Conservation (phyloP, 2,113 vertebrate genomes). For the Pantherophis guttatus region DNA sequence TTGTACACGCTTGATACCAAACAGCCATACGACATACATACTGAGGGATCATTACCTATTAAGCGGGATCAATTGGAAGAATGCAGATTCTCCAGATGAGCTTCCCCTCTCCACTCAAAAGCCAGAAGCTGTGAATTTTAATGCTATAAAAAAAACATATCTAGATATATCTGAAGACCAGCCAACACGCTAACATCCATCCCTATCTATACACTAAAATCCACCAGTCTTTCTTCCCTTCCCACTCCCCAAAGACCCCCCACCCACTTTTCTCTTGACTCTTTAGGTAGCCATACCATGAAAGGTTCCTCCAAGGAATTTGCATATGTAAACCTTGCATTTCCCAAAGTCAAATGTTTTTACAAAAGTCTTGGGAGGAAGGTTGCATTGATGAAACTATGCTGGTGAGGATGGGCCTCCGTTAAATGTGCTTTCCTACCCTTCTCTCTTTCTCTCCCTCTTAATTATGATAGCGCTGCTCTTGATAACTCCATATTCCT, state of each 20-base stretch:
- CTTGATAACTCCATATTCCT: conserved; percentile 89
- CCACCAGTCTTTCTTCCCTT: neutral
- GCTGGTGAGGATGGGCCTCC: conserved; percentile 14
- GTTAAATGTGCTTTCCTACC: neutral
- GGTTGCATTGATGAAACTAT: conserved; percentile 40
- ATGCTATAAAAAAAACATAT: conserved; percentile 40
- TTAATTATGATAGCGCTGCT: conserved; percentile 61
- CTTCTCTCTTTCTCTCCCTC: neutral
- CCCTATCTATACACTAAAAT: conserved; percentile 38
- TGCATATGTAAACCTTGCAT: conserved; percentile 56
- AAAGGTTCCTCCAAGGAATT: conserved; percentile 41
- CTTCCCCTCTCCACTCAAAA: conserved; percentile 46
- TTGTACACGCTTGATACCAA: neutral
- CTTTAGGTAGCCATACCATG: conserved; percentile 47
- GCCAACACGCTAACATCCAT: conserved; percentile 37
- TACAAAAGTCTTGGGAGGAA: conserved; percentile 42
- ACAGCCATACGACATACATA: conserved; percentile 6
- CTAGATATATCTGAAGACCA: neutral
- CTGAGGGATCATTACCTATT: neutral
- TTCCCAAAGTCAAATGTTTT: conserved; percentile 59
- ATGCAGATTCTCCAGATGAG: neutral
- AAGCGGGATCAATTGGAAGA: neutral
- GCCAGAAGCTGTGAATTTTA: conserved; percentile 44
- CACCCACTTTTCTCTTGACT: conserved; percentile 35
- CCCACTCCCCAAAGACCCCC: neutral